Conservation (phyloP, 2,888 invertebrate species). For the Drosophila hawaiiensis region DNA sequence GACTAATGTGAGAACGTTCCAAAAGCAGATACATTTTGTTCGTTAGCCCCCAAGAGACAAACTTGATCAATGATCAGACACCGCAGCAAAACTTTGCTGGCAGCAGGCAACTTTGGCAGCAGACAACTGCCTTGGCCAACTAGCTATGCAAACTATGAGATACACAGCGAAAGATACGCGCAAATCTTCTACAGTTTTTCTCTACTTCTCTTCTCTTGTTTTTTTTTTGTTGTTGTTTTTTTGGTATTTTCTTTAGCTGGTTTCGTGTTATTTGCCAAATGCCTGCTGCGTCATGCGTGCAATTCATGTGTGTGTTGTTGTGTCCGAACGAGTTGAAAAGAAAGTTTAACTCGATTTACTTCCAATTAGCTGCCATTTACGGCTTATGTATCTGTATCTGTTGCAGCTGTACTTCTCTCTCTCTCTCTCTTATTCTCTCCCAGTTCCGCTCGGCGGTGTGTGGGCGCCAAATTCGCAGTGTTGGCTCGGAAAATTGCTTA, state of each 20-base stretch:
- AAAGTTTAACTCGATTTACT: constrained; percentile 75
- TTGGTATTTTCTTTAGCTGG: constrained; percentile 18
- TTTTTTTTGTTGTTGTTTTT: constrained; percentile 17
- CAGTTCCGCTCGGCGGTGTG: constrained; percentile 41
- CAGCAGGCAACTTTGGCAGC: constrained; percentile 22
- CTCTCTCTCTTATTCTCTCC: not conserved
- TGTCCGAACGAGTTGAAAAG: constrained; percentile 54
- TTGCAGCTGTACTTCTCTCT: not conserved
- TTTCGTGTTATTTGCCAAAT: constrained; percentile 52
- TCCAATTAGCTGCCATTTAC: constrained; percentile 78
- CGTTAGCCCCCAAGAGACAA: constrained; percentile 55
- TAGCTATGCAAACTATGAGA: constrained; percentile 81
- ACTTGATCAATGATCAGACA: constrained; percentile 70
- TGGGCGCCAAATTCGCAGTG: constrained; percentile 69
- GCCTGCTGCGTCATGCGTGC: constrained; percentile 74
- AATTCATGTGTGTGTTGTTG: constrained; percentile 38
- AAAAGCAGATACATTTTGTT: constrained; percentile 63
- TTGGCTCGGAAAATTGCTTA: constrained; percentile 61
- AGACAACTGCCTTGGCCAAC: constrained; percentile 61
- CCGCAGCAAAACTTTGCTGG: constrained; percentile 27
- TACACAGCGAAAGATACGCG: constrained; percentile 72
- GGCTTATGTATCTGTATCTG: constrained; percentile 15
- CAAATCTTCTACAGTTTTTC: constrained; percentile 52
- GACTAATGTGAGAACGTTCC: constrained; percentile 81
- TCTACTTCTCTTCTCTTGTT: not conserved